Base-by-base conservation (phyloP, 1,140 invertebrate genomes). In the Lordiphosa clarofinis region DNA sequence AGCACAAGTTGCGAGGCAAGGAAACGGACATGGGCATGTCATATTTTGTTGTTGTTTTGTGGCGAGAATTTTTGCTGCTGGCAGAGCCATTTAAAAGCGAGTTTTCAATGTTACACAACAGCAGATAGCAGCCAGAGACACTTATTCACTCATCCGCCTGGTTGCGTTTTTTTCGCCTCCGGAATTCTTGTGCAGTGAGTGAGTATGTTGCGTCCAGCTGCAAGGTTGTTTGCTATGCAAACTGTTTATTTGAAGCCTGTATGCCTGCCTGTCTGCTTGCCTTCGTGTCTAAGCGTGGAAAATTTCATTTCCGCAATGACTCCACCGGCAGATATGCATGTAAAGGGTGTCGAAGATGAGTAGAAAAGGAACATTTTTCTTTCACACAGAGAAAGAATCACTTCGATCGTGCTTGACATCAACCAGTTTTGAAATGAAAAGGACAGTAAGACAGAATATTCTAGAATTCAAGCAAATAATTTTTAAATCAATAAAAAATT, bases 1-100 rank as follows among this genome's bases (percentile, higher is more conserved):
- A 13, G 9, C 12, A 43, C 24, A 37, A 44, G 24, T 44, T 61
- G 39, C 43, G 33, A 61, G 56, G 56, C 66, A 69, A 73, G 76
- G 78, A 82, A 81, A 70, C 78, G 78, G 78, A 82, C 78, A 84
- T 84, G 67, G 73, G 48, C 44, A 65, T 84, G 78, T 73, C 78
- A 84, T 82, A 84, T 82, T 84, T 82, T 71, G 67, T 56, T 70
- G 67, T 70, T 71, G 67, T 24, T 56, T 31, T 69, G 66, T 52
- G 67, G 57, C 42, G 21, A 62, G 31, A 48, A 21, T 50, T 59
- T 50, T 61, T 60, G 49, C 38, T 56, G 42, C 57, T 68, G 76
- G 46, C 61, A 69, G 61, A 61, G 71, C 55, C 76, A 65, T 82
- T 76, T 82, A 75, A 75, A 81, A 82, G 64, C 67, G 66, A 82